Conservation (phyloP, 2,797 vertebrate genomes). For the Neomorphus geoffroyi region DNA sequence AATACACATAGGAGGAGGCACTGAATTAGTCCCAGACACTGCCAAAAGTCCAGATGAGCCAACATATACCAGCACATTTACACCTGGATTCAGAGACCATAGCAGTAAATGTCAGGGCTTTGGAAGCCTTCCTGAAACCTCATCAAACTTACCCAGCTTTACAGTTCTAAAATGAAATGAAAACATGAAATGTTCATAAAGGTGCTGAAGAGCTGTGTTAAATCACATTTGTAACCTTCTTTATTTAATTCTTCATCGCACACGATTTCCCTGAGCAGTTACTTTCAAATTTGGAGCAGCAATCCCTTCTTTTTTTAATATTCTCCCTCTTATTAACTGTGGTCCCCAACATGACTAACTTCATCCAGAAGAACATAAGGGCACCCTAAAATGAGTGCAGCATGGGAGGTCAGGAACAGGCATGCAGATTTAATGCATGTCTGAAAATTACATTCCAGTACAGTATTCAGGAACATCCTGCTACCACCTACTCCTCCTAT, state of each 20-base stretch:
- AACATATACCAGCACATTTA: conserved; percentile 36
- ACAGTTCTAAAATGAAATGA: background rate
- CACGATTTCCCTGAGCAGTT: background rate
- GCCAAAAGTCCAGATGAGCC: background rate
- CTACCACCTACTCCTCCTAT: background rate
- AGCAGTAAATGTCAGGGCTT: conserved; percentile 22
- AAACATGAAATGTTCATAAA: background rate
- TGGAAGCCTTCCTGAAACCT: conserved; percentile 28
- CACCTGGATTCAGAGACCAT: conserved; percentile 20
- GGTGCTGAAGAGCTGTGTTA: background rate
- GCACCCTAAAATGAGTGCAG: background rate
- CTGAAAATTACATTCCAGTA: background rate
- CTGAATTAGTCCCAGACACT: conserved; percentile 14
- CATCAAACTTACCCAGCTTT: background rate
- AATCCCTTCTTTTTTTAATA: background rate
- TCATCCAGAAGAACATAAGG: background rate
- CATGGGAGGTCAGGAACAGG: background rate
- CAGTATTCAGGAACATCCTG: background rate
- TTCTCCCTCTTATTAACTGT: background rate
- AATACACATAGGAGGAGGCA: conserved; percentile 15
- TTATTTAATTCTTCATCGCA: background rate
- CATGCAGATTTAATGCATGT: background rate
- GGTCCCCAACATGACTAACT: background rate
- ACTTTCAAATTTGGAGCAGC: background rate
- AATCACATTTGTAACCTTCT: background rate